A percentile compares a stretch with the other conserved stretches of the same genome.
These are phyloP conservation scores for Donacobius atricapilla DNA, from an alignment of 2,113 vertebrate genomes.

Conservation along the genomic window DNA sequence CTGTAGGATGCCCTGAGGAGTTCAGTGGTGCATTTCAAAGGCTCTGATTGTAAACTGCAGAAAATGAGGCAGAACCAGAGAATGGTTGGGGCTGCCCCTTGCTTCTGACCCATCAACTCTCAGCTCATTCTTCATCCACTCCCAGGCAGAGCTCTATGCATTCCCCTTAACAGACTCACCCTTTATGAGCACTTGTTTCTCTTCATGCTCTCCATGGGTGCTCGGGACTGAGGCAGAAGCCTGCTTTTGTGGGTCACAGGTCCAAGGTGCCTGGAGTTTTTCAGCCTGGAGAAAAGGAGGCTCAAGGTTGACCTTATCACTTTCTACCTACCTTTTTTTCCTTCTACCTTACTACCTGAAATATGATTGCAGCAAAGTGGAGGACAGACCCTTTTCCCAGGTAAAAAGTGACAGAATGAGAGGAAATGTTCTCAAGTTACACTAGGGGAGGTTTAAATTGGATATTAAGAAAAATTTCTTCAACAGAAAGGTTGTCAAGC, in stretches of 20 bases:
- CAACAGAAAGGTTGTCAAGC: neutral
- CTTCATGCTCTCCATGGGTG: neutral
- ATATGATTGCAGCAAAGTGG: neutral
- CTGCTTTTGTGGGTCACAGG: neutral
- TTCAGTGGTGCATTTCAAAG: neutral
- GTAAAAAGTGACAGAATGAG: neutral
- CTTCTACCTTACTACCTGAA: neutral
- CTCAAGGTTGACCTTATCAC: neutral
- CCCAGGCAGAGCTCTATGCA: neutral
- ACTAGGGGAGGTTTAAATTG: neutral
- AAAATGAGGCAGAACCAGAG: neutral
- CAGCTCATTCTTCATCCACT: neutral
- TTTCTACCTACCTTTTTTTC: neutral
- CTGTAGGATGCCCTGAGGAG: conserved; percentile 28
- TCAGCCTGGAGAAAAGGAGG: neutral
- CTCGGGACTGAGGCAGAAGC: neutral
- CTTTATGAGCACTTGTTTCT: neutral
- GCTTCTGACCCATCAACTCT: neutral
- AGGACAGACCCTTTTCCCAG: accelerated
- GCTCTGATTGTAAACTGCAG: neutral
- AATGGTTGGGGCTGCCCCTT: neutral
- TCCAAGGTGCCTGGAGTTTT: neutral
- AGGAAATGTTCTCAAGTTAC: neutral
- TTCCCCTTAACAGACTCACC: neutral
- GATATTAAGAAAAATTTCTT: neutral